Base-by-base conservation (phyloP, 2,888 invertebrate genomes). In the Diplolepis rosae region DNA sequence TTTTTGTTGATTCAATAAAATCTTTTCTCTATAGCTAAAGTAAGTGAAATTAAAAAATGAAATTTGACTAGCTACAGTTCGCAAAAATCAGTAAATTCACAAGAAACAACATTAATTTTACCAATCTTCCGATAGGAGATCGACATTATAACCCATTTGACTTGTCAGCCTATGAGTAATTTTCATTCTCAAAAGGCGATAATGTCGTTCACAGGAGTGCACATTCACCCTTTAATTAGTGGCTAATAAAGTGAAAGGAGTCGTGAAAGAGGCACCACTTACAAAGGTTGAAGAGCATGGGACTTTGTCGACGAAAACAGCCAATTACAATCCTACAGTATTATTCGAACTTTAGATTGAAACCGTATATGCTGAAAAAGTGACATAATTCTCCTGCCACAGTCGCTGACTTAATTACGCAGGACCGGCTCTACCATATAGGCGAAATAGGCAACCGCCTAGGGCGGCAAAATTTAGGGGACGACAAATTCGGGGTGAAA, bases 201-300 rank as follows among this genome's bases (percentile, higher is more conserved):
- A 42, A 39, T 13, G 18, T n/a, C 15, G 9, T 22, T 24, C 6
- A 7, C n/a, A 61, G 61, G 22, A 56, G 35, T 61, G 61, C 39
- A 39, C 61, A 61, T 61, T 39, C 27, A 61, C 39, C 27, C 61
- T 42, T 61, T 15, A 61, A 61, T 61, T 61, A 61, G 24, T 61
- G 61, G 61, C 39, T 61, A 61, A 61, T 61, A 61, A 39, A 61
- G 61, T 61, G 15, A 27, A 61, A 61, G 24, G 61, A 39, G 39
- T 61, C 61, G 61, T 61, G 39, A 39, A 61, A 61, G 61, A 39
- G 61, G 39, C 39, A 39, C 35, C 39, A 39, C 35, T 42, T 61
- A 9, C 39, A 24, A 24, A 61, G 39, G 5, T 61, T 61, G 32
- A 32, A 61, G 56, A 56, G 11, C 22, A 24, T 39, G 61, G 4